Evolutionary conservation across 2,888 invertebrate genomes (phyloP).

Genomic region (Pediacus dermestoides): DNA sequence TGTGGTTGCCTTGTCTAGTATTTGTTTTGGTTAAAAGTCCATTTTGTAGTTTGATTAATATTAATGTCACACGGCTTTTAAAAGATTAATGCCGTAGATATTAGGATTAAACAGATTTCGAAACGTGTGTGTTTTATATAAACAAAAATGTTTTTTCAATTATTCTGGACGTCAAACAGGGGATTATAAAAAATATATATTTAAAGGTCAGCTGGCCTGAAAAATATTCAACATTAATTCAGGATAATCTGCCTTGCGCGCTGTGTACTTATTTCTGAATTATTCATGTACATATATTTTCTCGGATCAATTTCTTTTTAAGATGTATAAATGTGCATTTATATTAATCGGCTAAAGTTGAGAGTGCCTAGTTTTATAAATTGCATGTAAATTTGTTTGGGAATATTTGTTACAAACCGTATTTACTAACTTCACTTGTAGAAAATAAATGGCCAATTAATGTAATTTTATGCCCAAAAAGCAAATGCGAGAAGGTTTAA

Average conservation of each 20-base stretch:
- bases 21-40: no score
- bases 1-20: no score
- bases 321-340: no score
- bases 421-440: no score
- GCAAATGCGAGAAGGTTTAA: slow-evolving; percentile 4
- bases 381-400: no score
- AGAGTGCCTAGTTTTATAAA: no score
- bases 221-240: slow-evolving; percentile 8
- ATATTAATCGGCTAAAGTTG: no score
- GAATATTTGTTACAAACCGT: no score
- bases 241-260: slow-evolving; percentile 6
- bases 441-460: slow-evolving; percentile 6
- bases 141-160: slow-evolving; percentile 7
- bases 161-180: slow-evolving; percentile 7
- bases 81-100: slow-evolving; percentile 8
- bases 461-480: slow-evolving; percentile 5
- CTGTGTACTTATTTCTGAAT: slow-evolving; percentile 5
- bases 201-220: slow-evolving; percentile 3
- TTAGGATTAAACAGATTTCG: slow-evolving; percentile 1
- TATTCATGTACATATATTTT: slow-evolving; percentile 7
- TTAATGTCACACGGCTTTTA: slow-evolving; percentile 7
- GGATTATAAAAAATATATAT: slow-evolving; percentile 6
- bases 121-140: slow-evolving; percentile 6
- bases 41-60: slow-evolving; percentile 5
- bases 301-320: slow-evolving; percentile 1